phyloP scores from a whole-genome alignment of 2,797 vertebrate genomes.

The Muraenolepis orangiensis region DNA sequence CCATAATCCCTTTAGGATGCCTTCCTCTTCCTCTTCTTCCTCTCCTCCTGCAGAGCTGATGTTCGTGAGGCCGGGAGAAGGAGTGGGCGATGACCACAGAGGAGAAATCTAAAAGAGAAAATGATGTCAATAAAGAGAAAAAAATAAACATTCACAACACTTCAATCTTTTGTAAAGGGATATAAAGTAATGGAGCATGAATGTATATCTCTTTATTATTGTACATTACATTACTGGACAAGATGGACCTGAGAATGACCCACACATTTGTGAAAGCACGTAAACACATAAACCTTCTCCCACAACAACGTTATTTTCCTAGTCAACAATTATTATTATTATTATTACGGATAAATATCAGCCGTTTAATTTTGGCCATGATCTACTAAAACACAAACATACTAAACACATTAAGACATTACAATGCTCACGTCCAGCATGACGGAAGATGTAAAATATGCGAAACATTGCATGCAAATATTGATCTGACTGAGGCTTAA shows the following conservation, averaged over 20 bases:
- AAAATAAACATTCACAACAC: no score
- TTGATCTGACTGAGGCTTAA: not conserved
- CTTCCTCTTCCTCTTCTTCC: no score
- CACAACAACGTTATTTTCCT: not conserved
- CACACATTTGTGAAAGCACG: not conserved
- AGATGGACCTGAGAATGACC: not conserved
- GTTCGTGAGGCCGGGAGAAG: not conserved
- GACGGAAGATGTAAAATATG: not conserved
- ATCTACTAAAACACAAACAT: not conserved
- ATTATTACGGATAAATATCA: not conserved
- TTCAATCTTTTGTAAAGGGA: not conserved
- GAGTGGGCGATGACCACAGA: not conserved
- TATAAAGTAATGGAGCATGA: not conserved
- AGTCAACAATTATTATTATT: no score
- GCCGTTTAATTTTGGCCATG: not conserved
- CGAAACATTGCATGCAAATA: not conserved
- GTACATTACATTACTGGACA: not conserved
- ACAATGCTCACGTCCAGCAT: not conserved
- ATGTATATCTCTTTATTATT: not conserved
- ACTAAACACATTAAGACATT: not conserved
- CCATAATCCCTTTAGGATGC: constrained; percentile 12
- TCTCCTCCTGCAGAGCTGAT: not conserved
- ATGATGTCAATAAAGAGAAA: not conserved
- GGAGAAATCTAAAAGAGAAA: constrained; percentile 24
- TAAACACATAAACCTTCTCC: not conserved